These are phyloP conservation scores for Andrena hattorfiana DNA, from an alignment of 2,888 invertebrate genomes.

Conservation along the genomic window DNA sequence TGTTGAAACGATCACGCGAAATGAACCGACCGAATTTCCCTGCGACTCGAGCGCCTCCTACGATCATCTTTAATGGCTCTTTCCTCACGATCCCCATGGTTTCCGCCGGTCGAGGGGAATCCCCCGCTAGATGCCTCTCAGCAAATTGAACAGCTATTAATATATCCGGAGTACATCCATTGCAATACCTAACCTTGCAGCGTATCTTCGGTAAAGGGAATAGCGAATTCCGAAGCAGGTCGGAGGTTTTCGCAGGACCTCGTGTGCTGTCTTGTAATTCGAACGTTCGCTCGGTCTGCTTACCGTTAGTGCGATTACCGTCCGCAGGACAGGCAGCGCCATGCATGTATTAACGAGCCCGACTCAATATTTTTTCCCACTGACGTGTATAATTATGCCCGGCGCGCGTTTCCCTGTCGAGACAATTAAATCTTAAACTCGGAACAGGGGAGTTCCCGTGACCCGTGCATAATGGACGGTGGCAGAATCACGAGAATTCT, in stretches of 20 bases:
- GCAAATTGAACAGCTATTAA: slow-evolving; percentile 20
- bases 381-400: slow-evolving; percentile 25
- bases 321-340: not conserved
- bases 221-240: not conserved
- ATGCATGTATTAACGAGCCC: not conserved
- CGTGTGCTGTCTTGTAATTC: too few relatives aligned
- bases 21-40: slow-evolving; percentile 43
- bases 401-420: slow-evolving; percentile 13
- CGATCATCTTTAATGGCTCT: slow-evolving; percentile 32
- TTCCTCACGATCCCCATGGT: slow-evolving; percentile 12
- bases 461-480: slow-evolving; percentile 25
- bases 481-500: slow-evolving; percentile 30
- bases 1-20: slow-evolving; percentile 54
- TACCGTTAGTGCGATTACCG: not conserved
- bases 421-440: slow-evolving; percentile 34
- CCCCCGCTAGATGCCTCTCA: not conserved
- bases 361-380: not conserved
- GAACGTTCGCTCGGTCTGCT: too few relatives aligned
- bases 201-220: not conserved
- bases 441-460: slow-evolving; percentile 12
- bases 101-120: not conserved
- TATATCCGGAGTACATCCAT: not conserved
- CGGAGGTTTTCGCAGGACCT: too few relatives aligned
- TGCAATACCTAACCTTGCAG: not conserved
- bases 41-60: slow-evolving; percentile 3